These are phyloP conservation scores for Taxidea taxus DNA, from an alignment of 2,113 vertebrate genomes.

Conservation along the genomic window DNA sequence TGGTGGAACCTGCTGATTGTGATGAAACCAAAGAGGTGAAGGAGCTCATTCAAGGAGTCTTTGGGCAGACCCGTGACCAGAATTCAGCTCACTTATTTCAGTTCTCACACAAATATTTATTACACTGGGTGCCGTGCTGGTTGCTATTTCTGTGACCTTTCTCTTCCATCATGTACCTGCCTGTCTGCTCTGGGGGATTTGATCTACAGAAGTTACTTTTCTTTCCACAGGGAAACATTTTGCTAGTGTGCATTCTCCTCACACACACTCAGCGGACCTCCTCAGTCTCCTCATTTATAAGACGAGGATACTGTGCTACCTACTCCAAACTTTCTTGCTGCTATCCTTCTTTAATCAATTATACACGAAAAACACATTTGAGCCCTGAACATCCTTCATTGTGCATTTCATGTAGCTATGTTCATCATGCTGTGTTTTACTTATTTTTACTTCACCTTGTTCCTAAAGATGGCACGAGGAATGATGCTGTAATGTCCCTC, in stretches of 20 bases:
- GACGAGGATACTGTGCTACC: not conserved
- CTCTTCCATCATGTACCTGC: not conserved
- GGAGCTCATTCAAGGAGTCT: not conserved
- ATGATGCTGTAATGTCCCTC: not conserved
- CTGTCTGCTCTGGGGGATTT: not conserved
- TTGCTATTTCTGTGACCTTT: not conserved
- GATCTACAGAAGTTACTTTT: not conserved
- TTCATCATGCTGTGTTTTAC: not conserved
- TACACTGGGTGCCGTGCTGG: not conserved
- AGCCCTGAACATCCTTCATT: not conserved
- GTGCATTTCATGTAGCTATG: not conserved
- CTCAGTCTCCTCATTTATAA: not conserved
- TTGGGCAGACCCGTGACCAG: not conserved
- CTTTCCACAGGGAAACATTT: not conserved
- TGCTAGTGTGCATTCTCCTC: not conserved
- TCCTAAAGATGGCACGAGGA: not conserved
- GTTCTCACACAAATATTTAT: slow-evolving; percentile 13
- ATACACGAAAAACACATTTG: not conserved
- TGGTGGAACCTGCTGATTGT: not conserved
- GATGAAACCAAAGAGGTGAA: not conserved
- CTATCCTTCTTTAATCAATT: not conserved
- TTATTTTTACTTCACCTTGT: not conserved
- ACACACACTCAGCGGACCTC: not conserved
- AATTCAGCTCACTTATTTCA: slow-evolving; percentile 8
- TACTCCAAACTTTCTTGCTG: not conserved